phyloP scores from a whole-genome alignment of 1,140 invertebrate species.

The Gonatopus flavifemur region DNA sequence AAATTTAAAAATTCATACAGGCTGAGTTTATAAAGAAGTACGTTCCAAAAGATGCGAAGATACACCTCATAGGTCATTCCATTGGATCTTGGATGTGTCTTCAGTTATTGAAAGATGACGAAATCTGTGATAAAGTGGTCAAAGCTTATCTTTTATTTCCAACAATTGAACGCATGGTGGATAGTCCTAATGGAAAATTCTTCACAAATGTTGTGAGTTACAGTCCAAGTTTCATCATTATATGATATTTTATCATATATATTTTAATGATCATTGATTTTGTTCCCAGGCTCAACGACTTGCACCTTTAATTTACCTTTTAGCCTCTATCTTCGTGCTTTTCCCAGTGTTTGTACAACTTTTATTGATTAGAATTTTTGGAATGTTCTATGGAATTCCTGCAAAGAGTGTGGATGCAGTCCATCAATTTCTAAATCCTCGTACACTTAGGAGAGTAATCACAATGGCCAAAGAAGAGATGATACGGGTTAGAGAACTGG shows the following conservation, averaged over 20 bases:
- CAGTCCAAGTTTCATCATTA: slow-evolving; percentile 1
- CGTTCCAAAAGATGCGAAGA: slow-evolving; percentile 66
- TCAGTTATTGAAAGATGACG: slow-evolving; percentile 67
- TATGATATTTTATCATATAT: neutral
- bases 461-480: slow-evolving; percentile 68
- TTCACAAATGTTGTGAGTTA: slow-evolving; percentile 57
- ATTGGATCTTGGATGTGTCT: slow-evolving; percentile 80
- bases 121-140: slow-evolving; percentile 54
- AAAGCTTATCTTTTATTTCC: slow-evolving; percentile 78
- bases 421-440: slow-evolving; percentile 59
- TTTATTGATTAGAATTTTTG: slow-evolving; percentile 59
- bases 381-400: slow-evolving; percentile 55
- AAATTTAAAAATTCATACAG: slow-evolving; percentile 32
- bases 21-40: slow-evolving; percentile 72
- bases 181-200: slow-evolving; percentile 70
- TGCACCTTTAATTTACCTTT: slow-evolving; percentile 58
- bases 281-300: slow-evolving; percentile 55
- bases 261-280: slow-evolving; percentile 13
- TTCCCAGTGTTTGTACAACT: slow-evolving; percentile 62
- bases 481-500: slow-evolving; percentile 61
- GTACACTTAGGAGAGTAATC: slow-evolving; percentile 60
- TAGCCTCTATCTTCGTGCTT: slow-evolving; percentile 63
- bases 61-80: slow-evolving; percentile 83
- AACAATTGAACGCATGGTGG: slow-evolving; percentile 76
- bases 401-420: slow-evolving; percentile 48